These are phyloP conservation scores for Ectobius pallidus DNA, from an alignment of 2,888 invertebrate genomes.

Conservation along the genomic window DNA sequence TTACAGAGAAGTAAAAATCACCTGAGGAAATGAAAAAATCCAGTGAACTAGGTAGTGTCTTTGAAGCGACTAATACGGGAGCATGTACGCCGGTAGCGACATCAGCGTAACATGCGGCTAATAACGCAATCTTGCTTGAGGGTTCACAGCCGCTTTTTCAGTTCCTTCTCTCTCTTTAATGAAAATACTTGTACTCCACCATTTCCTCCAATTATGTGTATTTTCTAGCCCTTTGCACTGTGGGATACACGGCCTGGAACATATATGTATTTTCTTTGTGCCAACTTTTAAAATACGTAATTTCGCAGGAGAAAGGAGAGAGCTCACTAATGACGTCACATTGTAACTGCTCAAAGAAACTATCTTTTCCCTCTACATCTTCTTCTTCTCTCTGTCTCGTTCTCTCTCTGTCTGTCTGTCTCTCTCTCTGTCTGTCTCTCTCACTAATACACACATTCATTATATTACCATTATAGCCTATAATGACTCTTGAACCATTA, in stretches of 20 bases:
- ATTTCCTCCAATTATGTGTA: conserved; percentile 1
- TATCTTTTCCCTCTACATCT: too few relatives aligned
- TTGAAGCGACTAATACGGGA: conserved; percentile 16
- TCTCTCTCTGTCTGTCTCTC: too few relatives aligned
- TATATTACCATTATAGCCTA: too few relatives aligned
- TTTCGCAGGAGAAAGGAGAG: too few relatives aligned
- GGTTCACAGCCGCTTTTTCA: background rate
- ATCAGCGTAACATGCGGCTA: conserved; percentile 20
- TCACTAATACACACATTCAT: too few relatives aligned
- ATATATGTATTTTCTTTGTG: background rate
- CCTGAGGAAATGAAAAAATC: background rate
- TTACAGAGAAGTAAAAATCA: background rate
- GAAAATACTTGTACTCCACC: conserved; percentile 2
- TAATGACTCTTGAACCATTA: too few relatives aligned
- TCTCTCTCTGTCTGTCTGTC: too few relatives aligned
- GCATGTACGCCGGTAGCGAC: conserved; percentile 27
- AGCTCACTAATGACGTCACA: too few relatives aligned
- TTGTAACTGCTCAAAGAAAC: too few relatives aligned
- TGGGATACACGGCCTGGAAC: background rate
- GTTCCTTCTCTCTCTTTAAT: background rate
- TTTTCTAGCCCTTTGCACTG: background rate
- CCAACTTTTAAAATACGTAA: background rate
- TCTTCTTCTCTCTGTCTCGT: too few relatives aligned
- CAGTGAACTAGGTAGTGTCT: background rate
- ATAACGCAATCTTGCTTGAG: conserved; percentile 3